Conservation (phyloP, 2,113 vertebrate species). For the Cyanoramphus novaezelandiae region DNA sequence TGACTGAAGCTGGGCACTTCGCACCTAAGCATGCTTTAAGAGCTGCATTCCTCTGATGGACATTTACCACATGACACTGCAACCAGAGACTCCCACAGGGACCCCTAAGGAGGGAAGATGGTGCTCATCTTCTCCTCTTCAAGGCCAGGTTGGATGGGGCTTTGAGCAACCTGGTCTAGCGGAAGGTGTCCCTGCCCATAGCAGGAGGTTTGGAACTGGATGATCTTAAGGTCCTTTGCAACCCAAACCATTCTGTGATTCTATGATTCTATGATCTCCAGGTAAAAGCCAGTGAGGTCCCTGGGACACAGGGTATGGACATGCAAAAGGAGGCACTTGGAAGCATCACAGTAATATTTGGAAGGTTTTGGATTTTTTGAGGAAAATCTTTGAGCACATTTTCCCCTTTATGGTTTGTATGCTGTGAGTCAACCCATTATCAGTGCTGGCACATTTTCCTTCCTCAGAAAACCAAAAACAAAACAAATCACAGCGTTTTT, state of each 20-base stretch:
- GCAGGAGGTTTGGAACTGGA: background rate
- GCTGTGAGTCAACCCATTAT: background rate
- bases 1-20: background rate
- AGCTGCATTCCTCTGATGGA: fast-evolving
- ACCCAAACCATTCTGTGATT: background rate
- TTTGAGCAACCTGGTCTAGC: background rate
- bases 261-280: background rate
- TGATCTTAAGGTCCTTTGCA: background rate
- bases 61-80: background rate
- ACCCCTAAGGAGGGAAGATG: background rate
- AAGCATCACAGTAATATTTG: background rate
- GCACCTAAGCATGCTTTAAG: background rate
- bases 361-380: background rate
- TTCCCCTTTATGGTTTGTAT: background rate
- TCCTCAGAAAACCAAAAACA: background rate
- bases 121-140: background rate
- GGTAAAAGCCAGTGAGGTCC: background rate
- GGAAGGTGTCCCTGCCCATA: background rate
- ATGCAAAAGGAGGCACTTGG: background rate
- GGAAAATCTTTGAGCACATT: background rate
- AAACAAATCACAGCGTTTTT: background rate
- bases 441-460: background rate
- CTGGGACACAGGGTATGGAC: background rate
- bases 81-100: background rate
- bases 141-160: background rate